Evolutionary conservation across 2,888 invertebrate species (phyloP).

Genomic region (Scotopteryx bipunctaria): DNA sequence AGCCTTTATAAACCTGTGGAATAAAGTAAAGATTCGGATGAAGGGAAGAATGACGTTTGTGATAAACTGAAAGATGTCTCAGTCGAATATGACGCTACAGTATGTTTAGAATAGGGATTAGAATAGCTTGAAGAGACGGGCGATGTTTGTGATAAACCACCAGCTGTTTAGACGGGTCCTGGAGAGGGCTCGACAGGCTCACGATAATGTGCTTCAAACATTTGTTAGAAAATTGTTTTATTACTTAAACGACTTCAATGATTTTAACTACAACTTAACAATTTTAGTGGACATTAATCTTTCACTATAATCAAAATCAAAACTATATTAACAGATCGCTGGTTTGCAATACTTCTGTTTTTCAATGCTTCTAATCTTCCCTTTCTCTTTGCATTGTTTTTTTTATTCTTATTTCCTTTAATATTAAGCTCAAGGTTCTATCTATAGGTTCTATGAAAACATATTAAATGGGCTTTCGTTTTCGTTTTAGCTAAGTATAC

Average conservation of each 20-base stretch:
- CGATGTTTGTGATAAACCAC: conserved; percentile 52
- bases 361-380: too few relatives aligned
- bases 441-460: too few relatives aligned
- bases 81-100: conserved; percentile 21
- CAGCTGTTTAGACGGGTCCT: conserved; percentile 54
- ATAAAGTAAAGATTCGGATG: not conserved
- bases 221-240: conserved; percentile 36
- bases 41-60: conserved; percentile 7
- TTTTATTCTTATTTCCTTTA: too few relatives aligned
- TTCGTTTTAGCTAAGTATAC: too few relatives aligned
- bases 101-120: conserved; percentile 12
- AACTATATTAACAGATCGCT: too few relatives aligned
- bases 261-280: conserved; percentile 5
- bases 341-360: too few relatives aligned
- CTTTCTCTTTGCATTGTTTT: too few relatives aligned
- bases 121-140: conserved; percentile 25
- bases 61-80: conserved; percentile 18
- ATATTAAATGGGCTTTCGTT: too few relatives aligned
- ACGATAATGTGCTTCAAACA: conserved; percentile 53
- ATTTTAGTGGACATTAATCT: not conserved
- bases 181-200: conserved; percentile 47
- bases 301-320: too few relatives aligned
- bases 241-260: conserved; percentile 15
- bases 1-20: conserved; percentile 14
- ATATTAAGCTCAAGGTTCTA: too few relatives aligned